phyloP scores from a whole-genome alignment of 2,888 invertebrate genomes.

The Epinotia brunnichana region DNA sequence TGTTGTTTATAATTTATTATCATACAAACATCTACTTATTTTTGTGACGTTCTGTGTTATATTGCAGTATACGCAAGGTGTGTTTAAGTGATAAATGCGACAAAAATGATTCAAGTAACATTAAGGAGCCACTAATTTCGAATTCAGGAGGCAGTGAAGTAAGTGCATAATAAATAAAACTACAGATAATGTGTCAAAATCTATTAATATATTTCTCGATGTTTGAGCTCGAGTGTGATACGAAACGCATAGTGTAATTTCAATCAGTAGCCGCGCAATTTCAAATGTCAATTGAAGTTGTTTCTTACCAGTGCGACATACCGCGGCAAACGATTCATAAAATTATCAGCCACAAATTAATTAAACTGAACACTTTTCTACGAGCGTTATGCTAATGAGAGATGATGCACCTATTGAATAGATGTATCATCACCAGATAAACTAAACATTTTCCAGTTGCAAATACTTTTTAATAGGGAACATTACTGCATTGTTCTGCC shows the following conservation, averaged over 20 bases:
- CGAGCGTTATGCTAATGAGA: no score
- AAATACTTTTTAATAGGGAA: neutral
- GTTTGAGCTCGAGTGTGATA: neutral
- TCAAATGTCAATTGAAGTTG: neutral
- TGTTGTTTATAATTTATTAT: slow-evolving; percentile 51
- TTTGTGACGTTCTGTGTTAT: slow-evolving; percentile 49
- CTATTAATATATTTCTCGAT: neutral
- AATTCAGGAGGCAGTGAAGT: slow-evolving; percentile 68
- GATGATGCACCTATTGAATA: no score
- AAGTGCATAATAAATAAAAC: slow-evolving; percentile 52
- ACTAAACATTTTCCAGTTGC: neutral
- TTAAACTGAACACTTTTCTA: no score
- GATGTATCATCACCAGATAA: neutral
- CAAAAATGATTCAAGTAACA: slow-evolving; percentile 69
- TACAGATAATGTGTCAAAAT: slow-evolving; percentile 1
- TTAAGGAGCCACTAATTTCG: slow-evolving; percentile 62
- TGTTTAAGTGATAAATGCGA: slow-evolving; percentile 75
- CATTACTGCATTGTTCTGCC: no score
- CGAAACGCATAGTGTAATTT: neutral
- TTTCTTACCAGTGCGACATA: neutral
- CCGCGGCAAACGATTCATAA: neutral
- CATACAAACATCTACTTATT: slow-evolving; percentile 46
- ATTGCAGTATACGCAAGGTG: slow-evolving; percentile 75
- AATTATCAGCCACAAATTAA: neutral
- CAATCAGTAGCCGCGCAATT: neutral